These are phyloP conservation scores for Misgurnus anguillicaudatus DNA, from an alignment of 2,113 vertebrate genomes.

Conservation along the genomic window DNA sequence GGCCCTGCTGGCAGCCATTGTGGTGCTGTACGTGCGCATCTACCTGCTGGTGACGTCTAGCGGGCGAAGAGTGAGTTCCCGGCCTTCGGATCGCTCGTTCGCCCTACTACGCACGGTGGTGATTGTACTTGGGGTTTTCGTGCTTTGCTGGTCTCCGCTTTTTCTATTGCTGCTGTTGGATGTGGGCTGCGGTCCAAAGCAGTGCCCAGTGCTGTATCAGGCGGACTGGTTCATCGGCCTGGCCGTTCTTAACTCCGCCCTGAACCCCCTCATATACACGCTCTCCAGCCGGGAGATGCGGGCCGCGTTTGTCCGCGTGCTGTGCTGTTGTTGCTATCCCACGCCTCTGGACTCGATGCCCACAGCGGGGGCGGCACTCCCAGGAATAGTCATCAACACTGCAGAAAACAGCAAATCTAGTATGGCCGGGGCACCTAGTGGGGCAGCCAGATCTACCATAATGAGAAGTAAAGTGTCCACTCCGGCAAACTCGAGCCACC, in stretches of 20 bases:
- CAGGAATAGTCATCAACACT: slow-evolving; percentile 66
- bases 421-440: slow-evolving; percentile 57
- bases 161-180: slow-evolving; percentile 76
- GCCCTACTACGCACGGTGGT: slow-evolving; percentile 75
- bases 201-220: slow-evolving; percentile 71
- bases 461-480: slow-evolving; percentile 58
- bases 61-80: slow-evolving; percentile 72
- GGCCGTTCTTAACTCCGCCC: slow-evolving; percentile 79
- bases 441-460: slow-evolving; percentile 48
- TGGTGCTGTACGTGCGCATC: slow-evolving; percentile 78
- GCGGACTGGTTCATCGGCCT: slow-evolving; percentile 78
- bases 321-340: slow-evolving; percentile 75
- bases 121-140: slow-evolving; percentile 77
- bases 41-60: slow-evolving; percentile 79
- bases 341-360: slow-evolving; percentile 55
- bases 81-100: slow-evolving; percentile 74
- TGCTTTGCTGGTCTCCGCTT: slow-evolving; percentile 76
- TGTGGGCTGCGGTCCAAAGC: slow-evolving; percentile 71
- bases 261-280: slow-evolving; percentile 80
- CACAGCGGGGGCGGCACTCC: slow-evolving; percentile 56
- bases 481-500: slow-evolving; percentile 61
- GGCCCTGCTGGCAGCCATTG: slow-evolving; percentile 71
- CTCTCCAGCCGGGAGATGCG: slow-evolving; percentile 79
- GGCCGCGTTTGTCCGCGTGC: slow-evolving; percentile 69
- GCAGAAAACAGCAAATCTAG: slow-evolving; percentile 76